Percentiles rank a stretch among this genome's conserved stretches.
Conservation (phyloP, 1,140 invertebrate genomes). For the Drosophila auraria region DNA sequence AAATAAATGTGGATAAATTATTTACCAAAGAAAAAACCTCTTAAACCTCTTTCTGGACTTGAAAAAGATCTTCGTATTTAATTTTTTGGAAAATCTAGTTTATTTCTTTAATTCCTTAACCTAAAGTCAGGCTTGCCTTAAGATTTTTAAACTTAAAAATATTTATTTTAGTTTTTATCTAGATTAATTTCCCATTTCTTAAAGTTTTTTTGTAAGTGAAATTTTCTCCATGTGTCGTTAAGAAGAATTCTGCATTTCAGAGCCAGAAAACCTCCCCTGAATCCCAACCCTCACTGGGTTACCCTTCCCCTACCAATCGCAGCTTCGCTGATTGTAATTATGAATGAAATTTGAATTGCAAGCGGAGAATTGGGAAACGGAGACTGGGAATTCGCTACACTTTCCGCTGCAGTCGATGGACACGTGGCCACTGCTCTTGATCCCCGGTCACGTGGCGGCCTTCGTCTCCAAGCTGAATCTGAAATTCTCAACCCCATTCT, state of each 20-base stretch:
- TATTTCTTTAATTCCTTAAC: too few relatives aligned
- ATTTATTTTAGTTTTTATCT: too few relatives aligned
- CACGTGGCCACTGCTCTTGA: slow-evolving; percentile 36
- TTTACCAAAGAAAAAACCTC: too few relatives aligned
- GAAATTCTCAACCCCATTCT: slow-evolving; percentile 21
- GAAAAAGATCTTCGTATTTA: too few relatives aligned
- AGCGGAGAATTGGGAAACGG: slow-evolving; percentile 23
- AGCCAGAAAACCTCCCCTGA: slow-evolving; percentile 7
- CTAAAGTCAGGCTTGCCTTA: neutral
- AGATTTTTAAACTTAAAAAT: too few relatives aligned
- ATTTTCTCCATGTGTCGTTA: neutral
- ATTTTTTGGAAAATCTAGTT: too few relatives aligned
- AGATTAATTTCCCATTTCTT: too few relatives aligned
- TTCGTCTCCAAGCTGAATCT: neutral
- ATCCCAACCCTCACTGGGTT: slow-evolving; percentile 2
- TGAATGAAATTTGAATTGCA: slow-evolving; percentile 81
- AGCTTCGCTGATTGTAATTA: slow-evolving; percentile 68
- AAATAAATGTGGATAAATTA: too few relatives aligned
- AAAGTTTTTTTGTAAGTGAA: too few relatives aligned
- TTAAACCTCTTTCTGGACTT: too few relatives aligned
- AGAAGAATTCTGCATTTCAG: neutral
- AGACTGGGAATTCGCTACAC: slow-evolving; percentile 43
- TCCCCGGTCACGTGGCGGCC: slow-evolving; percentile 64
- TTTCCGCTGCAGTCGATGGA: slow-evolving; percentile 50
- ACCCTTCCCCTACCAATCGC: slow-evolving; percentile 4